Evolutionary conservation across 1,140 invertebrate species (phyloP).

Genomic region (Lycorma delicatula): DNA sequence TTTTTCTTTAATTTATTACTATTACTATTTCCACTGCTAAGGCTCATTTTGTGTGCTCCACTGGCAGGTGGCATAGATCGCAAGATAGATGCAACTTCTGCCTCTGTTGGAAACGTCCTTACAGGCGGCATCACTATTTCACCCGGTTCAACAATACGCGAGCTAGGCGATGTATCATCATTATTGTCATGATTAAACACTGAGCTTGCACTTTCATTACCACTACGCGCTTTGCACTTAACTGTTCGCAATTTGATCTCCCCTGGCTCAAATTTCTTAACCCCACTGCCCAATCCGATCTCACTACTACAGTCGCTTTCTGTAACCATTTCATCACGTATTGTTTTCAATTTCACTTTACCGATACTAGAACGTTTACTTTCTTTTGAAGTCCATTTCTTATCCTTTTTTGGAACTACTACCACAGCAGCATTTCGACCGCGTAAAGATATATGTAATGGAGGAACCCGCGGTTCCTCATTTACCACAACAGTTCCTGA

Average conservation of each 20-base stretch:
- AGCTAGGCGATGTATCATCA: slow-evolving; percentile 4
- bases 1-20: slow-evolving; percentile 38
- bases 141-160: slow-evolving; percentile 11
- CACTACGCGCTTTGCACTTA: slow-evolving; percentile 19
- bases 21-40: slow-evolving; percentile 11
- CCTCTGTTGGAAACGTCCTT: slow-evolving; percentile 27
- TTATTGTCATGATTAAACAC: too few species aligned
- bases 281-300: too few species aligned
- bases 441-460: slow-evolving; percentile 77
- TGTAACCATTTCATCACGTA: too few species aligned
- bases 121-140: slow-evolving; percentile 16
- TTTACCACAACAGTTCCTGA: background rate
- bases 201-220: too few species aligned
- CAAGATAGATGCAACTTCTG: slow-evolving; percentile 31
- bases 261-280: slow-evolving; percentile 13
- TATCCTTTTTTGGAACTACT: slow-evolving; percentile 67
- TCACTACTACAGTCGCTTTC: too few species aligned
- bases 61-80: slow-evolving; percentile 27
- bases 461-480: slow-evolving; percentile 69
- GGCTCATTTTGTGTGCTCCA: slow-evolving; percentile 24
- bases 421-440: slow-evolving; percentile 82
- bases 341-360: slow-evolving; percentile 15
- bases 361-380: slow-evolving; percentile 13
- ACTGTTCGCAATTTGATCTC: slow-evolving; percentile 19
- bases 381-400: slow-evolving; percentile 39